Percentiles rank a stretch among this genome's conserved stretches.
Conservation (phyloP, 2,113 vertebrate species). For the Rhinopithecus roxellana region DNA sequence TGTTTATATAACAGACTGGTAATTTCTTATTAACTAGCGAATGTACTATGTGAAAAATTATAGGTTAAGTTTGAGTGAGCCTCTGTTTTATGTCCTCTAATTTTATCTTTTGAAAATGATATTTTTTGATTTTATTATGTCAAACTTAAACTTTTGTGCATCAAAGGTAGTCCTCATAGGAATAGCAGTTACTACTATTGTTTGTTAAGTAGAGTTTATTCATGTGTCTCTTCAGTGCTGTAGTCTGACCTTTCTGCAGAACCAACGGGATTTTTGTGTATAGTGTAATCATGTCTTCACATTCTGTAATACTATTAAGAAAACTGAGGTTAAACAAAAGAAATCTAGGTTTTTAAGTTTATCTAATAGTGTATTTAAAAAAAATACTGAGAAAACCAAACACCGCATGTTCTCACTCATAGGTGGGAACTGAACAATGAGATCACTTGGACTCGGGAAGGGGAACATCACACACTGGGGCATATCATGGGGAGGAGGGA, state of each 20-base stretch:
- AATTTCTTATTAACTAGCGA: conserved; percentile 49
- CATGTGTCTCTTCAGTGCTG: background rate
- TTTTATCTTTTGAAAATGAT: conserved; percentile 54
- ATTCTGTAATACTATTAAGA: background rate
- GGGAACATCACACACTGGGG: no score
- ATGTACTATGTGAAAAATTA: conserved; percentile 12
- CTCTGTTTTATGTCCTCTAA: conserved; percentile 2
- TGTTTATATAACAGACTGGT: conserved; percentile 27
- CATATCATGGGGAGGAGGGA: no score
- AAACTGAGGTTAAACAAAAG: background rate
- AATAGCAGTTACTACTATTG: conserved; percentile 41
- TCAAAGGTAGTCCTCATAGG: conserved; percentile 23
- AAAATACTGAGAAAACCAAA: no score
- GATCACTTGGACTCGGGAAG: no score
- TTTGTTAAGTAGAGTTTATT: conserved; percentile 21
- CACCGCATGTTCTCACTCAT: no score
- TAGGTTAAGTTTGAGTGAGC: conserved; percentile 56
- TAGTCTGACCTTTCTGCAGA: conserved; percentile 32
- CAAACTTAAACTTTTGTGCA: background rate
- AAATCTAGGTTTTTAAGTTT: background rate
- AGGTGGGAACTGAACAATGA: no score
- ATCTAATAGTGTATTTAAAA: background rate
- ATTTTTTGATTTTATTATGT: conserved; percentile 14
- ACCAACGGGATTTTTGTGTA: background rate
- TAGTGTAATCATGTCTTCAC: background rate